Base-by-base conservation (phyloP, 2,797 vertebrate species). In the Lycodopsis pacificus region DNA sequence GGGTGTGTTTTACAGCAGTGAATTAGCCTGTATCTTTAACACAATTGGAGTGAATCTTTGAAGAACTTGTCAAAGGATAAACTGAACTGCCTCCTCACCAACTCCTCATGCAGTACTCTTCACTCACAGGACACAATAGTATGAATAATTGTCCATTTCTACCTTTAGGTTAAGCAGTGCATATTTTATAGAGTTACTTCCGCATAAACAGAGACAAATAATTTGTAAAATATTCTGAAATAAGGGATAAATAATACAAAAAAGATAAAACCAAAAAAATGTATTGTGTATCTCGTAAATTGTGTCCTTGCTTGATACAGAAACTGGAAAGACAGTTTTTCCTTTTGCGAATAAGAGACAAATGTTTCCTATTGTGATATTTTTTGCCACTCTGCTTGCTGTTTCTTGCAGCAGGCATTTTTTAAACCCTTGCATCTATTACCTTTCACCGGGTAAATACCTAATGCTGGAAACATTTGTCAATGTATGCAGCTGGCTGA, bases 381-480 rank as follows among this genome's bases (percentile, higher is more conserved):
- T 86, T 85, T 88, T 90, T 88, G 76, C 87, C 86, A 65, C 66
- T 88, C 81, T 84, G 76, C 88, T 85, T 84, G 86, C 89, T 91
- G 85, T 88, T 92, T 91, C 88, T 86, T 92, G 89, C 92, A 94
- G 93, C 87, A 94, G 92, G 89, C 90, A 87, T 92, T 94, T 34
- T 93, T 93, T 89, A 95, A 94, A 93, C 85, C 86, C 92, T 94
- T 93, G 92, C 93, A 95, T 95, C 93, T 89, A 94, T 95, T 95
- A 95, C 93, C 92, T 94, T 94, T 93, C 92, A 93, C 91, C 83
- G 91, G 92, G 92, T 95, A 95, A 94, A 95, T 95, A 94, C 92
- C 92, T 93, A 93, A 95, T 90, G 93, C 93, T 94, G 93, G 94
- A 95, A 95, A 95, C 94, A 96, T 95, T 95, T 95, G 94, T 95